Percentiles rank a stretch among this genome's conserved stretches.
Evolutionary conservation across 2,797 vertebrate species (phyloP).

Genomic region (Pangasius larnaudii): DNA sequence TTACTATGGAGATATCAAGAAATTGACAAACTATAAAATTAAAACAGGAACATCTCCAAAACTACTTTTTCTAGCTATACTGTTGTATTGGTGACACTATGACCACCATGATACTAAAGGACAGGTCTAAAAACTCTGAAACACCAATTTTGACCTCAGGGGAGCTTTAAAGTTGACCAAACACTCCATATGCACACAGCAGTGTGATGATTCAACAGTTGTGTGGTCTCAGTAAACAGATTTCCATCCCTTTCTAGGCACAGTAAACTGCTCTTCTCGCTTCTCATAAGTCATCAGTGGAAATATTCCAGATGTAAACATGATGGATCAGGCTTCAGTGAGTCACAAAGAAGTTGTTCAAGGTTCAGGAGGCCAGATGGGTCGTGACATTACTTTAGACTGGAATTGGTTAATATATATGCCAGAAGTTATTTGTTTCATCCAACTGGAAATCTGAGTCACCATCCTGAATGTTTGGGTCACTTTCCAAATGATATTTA

Average conservation of each 20-base stretch:
- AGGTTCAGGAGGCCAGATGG: constrained; percentile 16
- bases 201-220: neutral
- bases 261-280: neutral
- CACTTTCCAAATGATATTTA: neutral
- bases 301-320: neutral
- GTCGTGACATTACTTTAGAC: constrained; percentile 10
- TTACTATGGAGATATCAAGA: neutral
- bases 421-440: constrained; percentile 3
- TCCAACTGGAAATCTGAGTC: constrained; percentile 27
- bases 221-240: constrained; percentile 7
- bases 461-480: neutral
- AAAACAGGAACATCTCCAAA: neutral
- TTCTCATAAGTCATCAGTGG: constrained; percentile 7
- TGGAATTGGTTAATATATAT: neutral
- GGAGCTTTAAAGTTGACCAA: neutral
- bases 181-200: neutral
- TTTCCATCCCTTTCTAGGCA: neutral
- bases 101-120: neutral
- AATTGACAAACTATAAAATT: neutral
- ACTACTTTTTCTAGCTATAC: too few relatives aligned
- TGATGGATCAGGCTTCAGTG: constrained; percentile 7
- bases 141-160: neutral
- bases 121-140: neutral
- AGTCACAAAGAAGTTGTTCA: constrained; percentile 22
- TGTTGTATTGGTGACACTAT: neutral